A percentile compares a stretch with the other conserved stretches of the same genome.
Evolutionary conservation across 2,113 vertebrate species (phyloP).

Genomic region (Cyprinodon brontotheroides): DNA sequence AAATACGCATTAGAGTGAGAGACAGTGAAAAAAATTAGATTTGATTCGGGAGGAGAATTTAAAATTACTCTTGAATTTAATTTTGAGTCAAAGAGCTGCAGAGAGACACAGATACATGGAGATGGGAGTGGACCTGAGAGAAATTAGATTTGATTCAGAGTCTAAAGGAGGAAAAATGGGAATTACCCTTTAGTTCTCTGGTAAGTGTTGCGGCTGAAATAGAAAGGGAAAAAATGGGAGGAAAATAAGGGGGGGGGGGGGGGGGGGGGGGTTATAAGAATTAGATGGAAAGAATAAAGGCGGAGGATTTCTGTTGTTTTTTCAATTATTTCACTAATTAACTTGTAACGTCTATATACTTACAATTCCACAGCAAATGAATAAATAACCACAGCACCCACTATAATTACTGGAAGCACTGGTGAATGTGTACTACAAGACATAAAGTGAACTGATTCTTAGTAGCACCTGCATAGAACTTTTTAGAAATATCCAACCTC

Average conservation of each 20-base stretch:
- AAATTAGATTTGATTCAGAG: conserved; percentile 69
- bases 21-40: conserved; percentile 64
- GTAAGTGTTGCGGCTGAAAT: conserved; percentile 24
- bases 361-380: neutral
- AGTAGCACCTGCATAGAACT: no score
- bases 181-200: conserved; percentile 54
- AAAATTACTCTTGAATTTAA: conserved; percentile 66
- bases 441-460: conserved; percentile 1
- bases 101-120: conserved; percentile 37
- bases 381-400: neutral
- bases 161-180: conserved; percentile 31
- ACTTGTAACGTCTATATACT: conserved; percentile 8
- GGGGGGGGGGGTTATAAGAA: neutral
- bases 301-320: conserved; percentile 31
- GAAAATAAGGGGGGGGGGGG: neutral
- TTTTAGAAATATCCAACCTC: no score
- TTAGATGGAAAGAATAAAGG: conserved; percentile 10
- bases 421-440: conserved; percentile 35
- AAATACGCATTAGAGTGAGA: conserved; percentile 58
- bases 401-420: neutral
- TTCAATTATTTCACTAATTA: conserved; percentile 26
- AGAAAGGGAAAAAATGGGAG: neutral
- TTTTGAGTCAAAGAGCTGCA: conserved; percentile 39
- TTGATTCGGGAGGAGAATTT: conserved; percentile 66
- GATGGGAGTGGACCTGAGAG: conserved; percentile 51